Evolutionary conservation across 2,797 vertebrate species (phyloP), one percentile per base, ranked within the genome.

Genomic region (Phylloscopus collybita): DNA sequence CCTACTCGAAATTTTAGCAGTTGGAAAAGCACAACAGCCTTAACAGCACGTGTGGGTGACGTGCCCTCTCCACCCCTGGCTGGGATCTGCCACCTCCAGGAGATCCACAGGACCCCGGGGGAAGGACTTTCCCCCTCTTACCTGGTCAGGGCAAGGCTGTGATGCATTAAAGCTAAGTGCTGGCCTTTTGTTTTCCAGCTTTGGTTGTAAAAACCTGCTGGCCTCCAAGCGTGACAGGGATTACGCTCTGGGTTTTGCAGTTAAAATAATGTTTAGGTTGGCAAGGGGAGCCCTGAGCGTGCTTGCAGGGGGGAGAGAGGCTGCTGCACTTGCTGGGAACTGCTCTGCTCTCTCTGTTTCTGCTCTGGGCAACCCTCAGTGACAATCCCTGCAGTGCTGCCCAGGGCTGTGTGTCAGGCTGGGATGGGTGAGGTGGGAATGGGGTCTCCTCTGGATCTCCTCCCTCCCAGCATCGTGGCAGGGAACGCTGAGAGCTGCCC

Each of bases 201-300:
- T 71, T 71, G 86, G 60, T 65, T 94, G 20, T 74, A 80, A 76
- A 95, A 86, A 8, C 80, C 80, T 21, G 88, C 88, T 10, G 16
- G 53, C 50, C 61, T 93, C 90, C 75, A 78, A 3, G 66, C 2
- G 26, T 85, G 92, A 80, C 86, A 23, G 1, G 67, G 92, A 70
- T 95, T 73, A 76, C 3, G 27, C 78, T 12, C 88, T 88, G 1
- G 5, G 88, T 64, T 94, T 87, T 23, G 18, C 80, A 60, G 90
- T 50, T 92, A 44, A 51, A 91, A 89, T 81, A 93, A 79, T 92
- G 74, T 96, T 97, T 96, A 22, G 83, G 30, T 94, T 97, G 95
- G 91, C 95, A 88, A 1, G 25, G 74, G 64, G 65, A 88, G 76
- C 76, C 54, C 64, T 22, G n/a, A 50, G 53, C 2, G 42, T 29